phyloP scores from a whole-genome alignment of 2,888 invertebrate genomes.

The Schizaphis graminum region DNA sequence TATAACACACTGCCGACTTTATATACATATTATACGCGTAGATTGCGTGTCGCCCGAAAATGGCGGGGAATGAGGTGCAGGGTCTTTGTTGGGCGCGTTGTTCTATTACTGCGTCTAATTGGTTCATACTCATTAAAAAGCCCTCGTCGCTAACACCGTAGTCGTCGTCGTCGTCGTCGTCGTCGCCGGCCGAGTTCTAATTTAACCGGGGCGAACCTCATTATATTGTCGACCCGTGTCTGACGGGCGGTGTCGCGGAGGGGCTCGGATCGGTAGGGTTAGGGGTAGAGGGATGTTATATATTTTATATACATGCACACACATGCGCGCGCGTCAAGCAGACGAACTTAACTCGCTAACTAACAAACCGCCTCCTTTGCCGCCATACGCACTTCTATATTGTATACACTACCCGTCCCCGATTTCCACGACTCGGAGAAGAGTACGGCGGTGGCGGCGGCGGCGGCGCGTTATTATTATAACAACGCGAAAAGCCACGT shows the following conservation, averaged over 20 bases:
- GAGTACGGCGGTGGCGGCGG: neutral
- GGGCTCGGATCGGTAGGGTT: neutral
- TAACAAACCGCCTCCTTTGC: constrained; percentile 50
- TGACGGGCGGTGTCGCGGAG: neutral
- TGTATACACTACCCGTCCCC: neutral
- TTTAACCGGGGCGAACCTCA: constrained; percentile 66
- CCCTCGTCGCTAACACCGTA: constrained; percentile 63
- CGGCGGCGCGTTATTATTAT: constrained; percentile 26
- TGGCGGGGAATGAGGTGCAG: neutral
- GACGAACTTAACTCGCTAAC: constrained; percentile 63
- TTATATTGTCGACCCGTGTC: constrained; percentile 60
- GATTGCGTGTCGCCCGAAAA: constrained; percentile 55
- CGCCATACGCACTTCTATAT: neutral
- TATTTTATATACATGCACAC: neutral
- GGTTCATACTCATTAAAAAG: constrained; percentile 66
- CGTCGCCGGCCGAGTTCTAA: constrained; percentile 63
- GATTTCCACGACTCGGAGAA: neutral
- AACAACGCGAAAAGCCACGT: constrained; percentile 57
- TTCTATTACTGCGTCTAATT: constrained; percentile 65
- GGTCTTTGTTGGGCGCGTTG: constrained; percentile 63
- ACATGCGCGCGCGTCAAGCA: neutral
- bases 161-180: constrained; percentile 48
- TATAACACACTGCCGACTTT: neutral
- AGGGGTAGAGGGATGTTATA: neutral
- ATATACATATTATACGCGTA: constrained; percentile 28